phyloP scores from a whole-genome alignment of 2,888 invertebrate species.

The Apeira syringaria region DNA sequence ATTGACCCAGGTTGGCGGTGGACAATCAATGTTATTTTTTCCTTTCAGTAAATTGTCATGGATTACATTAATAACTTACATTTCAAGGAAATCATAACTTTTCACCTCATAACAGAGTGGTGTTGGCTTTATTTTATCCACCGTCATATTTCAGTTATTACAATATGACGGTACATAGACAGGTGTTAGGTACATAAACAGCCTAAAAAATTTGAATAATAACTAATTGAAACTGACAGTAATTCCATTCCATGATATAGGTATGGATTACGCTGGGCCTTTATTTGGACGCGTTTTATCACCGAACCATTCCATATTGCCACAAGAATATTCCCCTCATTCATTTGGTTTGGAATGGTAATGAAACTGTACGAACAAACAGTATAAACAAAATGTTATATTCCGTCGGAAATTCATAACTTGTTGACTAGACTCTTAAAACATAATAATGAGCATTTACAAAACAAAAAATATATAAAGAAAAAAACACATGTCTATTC shows the following conservation, averaged over 20 bases:
- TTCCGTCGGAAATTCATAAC: conserved; percentile 70
- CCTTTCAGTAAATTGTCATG: too few relatives aligned
- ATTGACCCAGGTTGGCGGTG: conserved; percentile 5
- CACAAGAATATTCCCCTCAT: conserved; percentile 36
- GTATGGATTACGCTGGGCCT: conserved; percentile 1
- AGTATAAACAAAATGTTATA: conserved; percentile 45
- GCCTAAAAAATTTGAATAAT: too few relatives aligned
- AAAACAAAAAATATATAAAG: conserved; percentile 71
- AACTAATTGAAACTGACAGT: too few relatives aligned
- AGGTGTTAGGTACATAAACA: too few relatives aligned
- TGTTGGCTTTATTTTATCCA: too few relatives aligned
- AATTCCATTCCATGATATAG: not conserved
- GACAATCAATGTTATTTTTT: too few relatives aligned
- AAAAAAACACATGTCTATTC: conserved; percentile 27
- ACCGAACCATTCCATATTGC: conserved; percentile 41
- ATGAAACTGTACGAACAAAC: conserved; percentile 44
- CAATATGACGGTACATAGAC: too few relatives aligned
- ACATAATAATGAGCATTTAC: conserved; percentile 81
- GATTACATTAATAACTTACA: too few relatives aligned
- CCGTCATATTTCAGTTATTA: too few relatives aligned
- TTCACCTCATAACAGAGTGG: too few relatives aligned
- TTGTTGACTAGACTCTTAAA: conserved; percentile 82
- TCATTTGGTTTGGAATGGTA: conserved; percentile 41
- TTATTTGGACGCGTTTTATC: conserved; percentile 7
- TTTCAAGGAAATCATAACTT: too few relatives aligned